These are phyloP conservation scores for Sitta europaea DNA, from an alignment of 2,113 vertebrate genomes.

Conservation along the genomic window DNA sequence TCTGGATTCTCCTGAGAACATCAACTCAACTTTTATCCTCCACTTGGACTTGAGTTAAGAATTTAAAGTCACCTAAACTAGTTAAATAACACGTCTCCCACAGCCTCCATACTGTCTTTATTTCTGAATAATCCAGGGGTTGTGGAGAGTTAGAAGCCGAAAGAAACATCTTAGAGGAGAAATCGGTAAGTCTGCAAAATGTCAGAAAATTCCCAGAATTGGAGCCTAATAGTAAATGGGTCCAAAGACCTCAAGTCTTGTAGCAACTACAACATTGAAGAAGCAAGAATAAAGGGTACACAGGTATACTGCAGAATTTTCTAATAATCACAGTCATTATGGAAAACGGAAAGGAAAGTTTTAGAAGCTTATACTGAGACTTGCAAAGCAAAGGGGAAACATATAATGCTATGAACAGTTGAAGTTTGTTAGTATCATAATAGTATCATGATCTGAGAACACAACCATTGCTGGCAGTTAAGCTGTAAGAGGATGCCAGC, in stretches of 20 bases:
- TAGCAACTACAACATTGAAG: not conserved
- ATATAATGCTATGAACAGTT: not conserved
- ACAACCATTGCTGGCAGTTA: not conserved
- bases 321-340: not conserved
- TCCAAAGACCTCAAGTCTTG: not conserved
- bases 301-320: not conserved
- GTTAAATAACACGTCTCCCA: not conserved
- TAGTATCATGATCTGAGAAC: not conserved
- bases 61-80: not conserved
- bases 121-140: not conserved
- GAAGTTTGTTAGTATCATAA: not conserved
- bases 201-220: not conserved
- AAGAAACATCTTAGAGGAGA: not conserved
- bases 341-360: not conserved
- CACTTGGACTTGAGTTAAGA: not conserved
- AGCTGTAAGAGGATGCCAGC: not conserved
- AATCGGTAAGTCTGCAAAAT: not conserved
- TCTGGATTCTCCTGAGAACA: not conserved
- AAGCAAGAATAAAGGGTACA: not conserved
- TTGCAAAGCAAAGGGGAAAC: not conserved
- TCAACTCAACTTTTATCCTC: not conserved
- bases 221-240: not conserved
- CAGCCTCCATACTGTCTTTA: not conserved
- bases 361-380: not conserved
- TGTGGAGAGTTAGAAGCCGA: not conserved